These are phyloP conservation scores for Diarsia brunnea DNA, from an alignment of 2,888 invertebrate species.

Conservation along the genomic window DNA sequence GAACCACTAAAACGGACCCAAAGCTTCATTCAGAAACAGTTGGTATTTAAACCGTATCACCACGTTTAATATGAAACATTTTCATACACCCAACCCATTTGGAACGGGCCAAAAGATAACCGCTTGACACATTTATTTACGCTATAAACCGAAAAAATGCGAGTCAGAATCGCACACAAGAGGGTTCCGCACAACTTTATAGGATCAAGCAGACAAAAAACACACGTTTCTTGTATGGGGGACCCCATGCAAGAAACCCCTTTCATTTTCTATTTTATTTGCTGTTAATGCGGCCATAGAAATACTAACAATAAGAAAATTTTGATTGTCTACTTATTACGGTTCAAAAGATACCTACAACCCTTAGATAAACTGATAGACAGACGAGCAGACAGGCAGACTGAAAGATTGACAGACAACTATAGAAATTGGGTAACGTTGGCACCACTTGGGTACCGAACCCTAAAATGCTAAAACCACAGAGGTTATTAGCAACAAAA, in stretches of 20 bases:
- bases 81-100: conserved; percentile 29
- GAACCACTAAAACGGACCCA: background rate
- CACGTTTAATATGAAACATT: conserved; percentile 4
- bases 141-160: background rate
- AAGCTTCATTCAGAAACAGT: background rate
- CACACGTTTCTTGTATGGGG: background rate
- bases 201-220: background rate
- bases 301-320: background rate
- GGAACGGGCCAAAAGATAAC: conserved; percentile 45
- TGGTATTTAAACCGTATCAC: conserved; percentile 6
- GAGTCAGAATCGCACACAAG: background rate
- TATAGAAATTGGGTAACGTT: background rate
- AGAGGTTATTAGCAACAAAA: conserved; percentile 41
- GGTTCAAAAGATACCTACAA: background rate
- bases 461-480: conserved; percentile 9
- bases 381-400: background rate
- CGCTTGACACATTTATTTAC: conserved; percentile 29
- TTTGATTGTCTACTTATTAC: background rate
- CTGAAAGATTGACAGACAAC: background rate
- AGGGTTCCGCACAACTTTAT: background rate
- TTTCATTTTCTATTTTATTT: background rate
- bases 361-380: background rate
- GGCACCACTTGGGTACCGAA: background rate
- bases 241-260: no score
- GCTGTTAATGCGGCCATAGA: background rate